Conservation (phyloP, 2,888 invertebrate genomes). For the Odontothrips loti region DNA sequence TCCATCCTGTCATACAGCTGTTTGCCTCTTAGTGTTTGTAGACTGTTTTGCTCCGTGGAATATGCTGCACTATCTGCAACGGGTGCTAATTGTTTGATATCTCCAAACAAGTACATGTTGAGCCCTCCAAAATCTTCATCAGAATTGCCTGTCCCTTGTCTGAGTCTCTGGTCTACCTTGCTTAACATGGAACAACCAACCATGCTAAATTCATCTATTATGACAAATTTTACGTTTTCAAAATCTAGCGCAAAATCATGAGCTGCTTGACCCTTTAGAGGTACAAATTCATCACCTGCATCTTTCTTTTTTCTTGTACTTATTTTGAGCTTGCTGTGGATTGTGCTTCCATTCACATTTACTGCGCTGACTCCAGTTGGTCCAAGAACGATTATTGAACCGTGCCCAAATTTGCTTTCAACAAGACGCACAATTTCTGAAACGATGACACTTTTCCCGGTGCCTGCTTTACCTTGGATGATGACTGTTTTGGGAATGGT, state of each 20-base stretch:
- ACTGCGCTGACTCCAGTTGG: background rate
- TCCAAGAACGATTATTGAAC: background rate
- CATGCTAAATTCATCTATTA: background rate
- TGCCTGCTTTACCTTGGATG: background rate
- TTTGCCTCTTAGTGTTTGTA: background rate
- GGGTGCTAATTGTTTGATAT: background rate
- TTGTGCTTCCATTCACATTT: background rate
- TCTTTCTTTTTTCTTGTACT: background rate
- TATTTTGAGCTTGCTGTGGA: background rate
- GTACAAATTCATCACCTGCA: background rate
- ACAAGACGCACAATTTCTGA: background rate
- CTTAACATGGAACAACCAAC: background rate
- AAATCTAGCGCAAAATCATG: background rate
- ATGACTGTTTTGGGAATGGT: background rate
- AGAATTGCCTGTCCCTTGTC: background rate
- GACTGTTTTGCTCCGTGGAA: background rate
- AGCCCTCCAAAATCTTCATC: constrained; percentile 4
- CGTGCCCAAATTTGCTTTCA: background rate
- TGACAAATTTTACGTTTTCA: background rate
- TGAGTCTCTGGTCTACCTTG: background rate
- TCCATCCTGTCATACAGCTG: background rate
- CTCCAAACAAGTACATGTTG: background rate
- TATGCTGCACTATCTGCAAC: background rate
- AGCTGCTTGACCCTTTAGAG: background rate
- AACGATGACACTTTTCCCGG: background rate